Evolutionary conservation across 2,797 vertebrate species (phyloP).

Genomic region (Platalea minor): DNA sequence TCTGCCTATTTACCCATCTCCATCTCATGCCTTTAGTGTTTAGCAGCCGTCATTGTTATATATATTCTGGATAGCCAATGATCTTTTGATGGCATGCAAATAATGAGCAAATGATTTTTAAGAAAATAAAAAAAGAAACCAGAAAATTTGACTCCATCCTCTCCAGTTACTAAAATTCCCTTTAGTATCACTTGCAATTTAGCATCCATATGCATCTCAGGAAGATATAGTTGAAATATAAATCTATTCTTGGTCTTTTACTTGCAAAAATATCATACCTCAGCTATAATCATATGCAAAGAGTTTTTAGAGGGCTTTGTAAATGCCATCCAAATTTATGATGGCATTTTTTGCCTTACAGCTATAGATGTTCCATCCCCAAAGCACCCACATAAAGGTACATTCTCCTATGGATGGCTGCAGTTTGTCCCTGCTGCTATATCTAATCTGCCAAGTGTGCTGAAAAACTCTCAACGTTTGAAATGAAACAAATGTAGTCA

Average conservation of each 20-base stretch:
- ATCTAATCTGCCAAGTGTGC: slow-evolving; percentile 46
- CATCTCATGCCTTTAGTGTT: slow-evolving; percentile 27
- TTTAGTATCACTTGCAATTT: slow-evolving; percentile 57
- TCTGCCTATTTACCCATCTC: slow-evolving; percentile 59
- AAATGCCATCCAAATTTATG: slow-evolving; percentile 72
- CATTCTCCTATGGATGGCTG: slow-evolving; percentile 63
- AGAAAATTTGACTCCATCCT: background rate
- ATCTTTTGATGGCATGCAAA: slow-evolving; percentile 14
- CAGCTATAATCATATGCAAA: slow-evolving; percentile 68
- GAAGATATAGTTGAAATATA: slow-evolving; percentile 61
- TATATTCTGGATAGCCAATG: background rate
- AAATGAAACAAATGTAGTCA: slow-evolving; percentile 52
- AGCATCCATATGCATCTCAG: slow-evolving; percentile 64
- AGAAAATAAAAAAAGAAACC: background rate
- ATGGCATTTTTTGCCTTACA: slow-evolving; percentile 67
- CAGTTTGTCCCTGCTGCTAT: slow-evolving; percentile 60
- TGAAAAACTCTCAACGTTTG: slow-evolving; percentile 51
- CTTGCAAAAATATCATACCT: slow-evolving; percentile 69
- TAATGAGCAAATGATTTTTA: background rate
- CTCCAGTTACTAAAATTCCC: slow-evolving; percentile 40
- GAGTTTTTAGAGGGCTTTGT: slow-evolving; percentile 69
- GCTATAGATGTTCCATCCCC: slow-evolving; percentile 62
- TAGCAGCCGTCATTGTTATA: slow-evolving; percentile 8
- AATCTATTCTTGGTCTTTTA: slow-evolving; percentile 67
- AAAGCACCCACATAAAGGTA: slow-evolving; percentile 68